A percentile compares a stretch with the other conserved stretches of the same genome.
phyloP scores from a whole-genome alignment of 2,113 vertebrate species.

The Rhinoptilus africanus region DNA sequence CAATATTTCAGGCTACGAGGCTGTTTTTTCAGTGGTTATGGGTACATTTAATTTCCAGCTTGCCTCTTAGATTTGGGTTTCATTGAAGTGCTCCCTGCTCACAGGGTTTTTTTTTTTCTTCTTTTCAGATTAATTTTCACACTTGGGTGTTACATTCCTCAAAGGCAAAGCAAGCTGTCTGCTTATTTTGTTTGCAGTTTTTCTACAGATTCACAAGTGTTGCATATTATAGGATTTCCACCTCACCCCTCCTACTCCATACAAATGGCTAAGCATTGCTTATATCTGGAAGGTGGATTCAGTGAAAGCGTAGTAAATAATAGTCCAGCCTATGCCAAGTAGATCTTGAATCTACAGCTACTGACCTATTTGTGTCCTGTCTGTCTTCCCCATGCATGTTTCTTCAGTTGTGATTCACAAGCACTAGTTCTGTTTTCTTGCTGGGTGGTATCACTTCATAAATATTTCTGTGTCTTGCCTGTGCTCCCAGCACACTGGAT shows the following conservation, averaged over 20 bases:
- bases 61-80: neutral
- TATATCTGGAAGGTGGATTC: neutral
- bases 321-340: neutral
- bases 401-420: neutral
- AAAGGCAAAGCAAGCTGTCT: neutral
- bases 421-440: neutral
- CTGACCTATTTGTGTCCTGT: neutral
- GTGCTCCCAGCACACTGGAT: neutral
- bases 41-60: neutral
- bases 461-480: neutral
- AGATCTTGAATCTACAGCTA: neutral
- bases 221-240: neutral
- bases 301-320: neutral
- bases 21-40: neutral
- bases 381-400: neutral
- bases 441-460: neutral
- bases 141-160: neutral
- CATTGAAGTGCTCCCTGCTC: fast-evolving
- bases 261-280: neutral
- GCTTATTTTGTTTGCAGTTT: neutral
- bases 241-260: neutral
- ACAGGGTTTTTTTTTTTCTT: neutral
- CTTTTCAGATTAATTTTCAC: neutral
- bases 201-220: neutral
- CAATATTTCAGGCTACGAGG: neutral